phyloP scores from a whole-genome alignment of 1,140 invertebrate species.

The Lasaia peninsularis region DNA sequence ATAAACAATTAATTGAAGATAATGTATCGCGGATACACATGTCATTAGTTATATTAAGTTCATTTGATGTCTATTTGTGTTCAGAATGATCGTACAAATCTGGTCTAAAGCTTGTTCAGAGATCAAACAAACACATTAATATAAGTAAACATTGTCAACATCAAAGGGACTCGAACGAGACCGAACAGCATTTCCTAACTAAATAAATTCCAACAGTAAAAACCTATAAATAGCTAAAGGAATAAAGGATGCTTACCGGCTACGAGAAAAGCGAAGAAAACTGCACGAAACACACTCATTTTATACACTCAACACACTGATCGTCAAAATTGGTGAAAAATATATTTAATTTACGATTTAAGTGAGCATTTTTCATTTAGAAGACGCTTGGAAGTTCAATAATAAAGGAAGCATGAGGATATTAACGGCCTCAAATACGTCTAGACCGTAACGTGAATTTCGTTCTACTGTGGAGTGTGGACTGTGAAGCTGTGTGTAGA shows the following conservation, averaged over 20 bases:
- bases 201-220: conserved; percentile 62
- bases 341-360: conserved; percentile 18
- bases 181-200: conserved; percentile 56
- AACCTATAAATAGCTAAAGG: conserved; percentile 65
- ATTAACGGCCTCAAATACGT: conserved; percentile 28
- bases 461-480: conserved; percentile 23
- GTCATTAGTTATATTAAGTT: neutral
- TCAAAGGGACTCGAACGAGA: conserved; percentile 54
- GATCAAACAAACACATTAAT: conserved; percentile 16
- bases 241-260: conserved; percentile 63
- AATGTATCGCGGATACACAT: neutral
- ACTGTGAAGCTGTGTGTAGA: neutral
- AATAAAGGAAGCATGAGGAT: conserved; percentile 28
- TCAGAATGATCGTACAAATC: neutral
- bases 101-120: neutral
- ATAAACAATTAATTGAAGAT: neutral
- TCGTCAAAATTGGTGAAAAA: conserved; percentile 27
- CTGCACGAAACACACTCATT: conserved; percentile 49
- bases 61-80: neutral
- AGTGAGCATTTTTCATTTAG: conserved; percentile 48
- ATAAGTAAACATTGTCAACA: conserved; percentile 33
- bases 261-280: conserved; percentile 53
- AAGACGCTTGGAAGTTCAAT: conserved; percentile 35
- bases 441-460: conserved; percentile 32
- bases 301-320: conserved; percentile 40